Percentiles rank a stretch among this genome's conserved stretches.
Evolutionary conservation across 2,888 invertebrate species (phyloP).

Genomic region (Sericinus montela): DNA sequence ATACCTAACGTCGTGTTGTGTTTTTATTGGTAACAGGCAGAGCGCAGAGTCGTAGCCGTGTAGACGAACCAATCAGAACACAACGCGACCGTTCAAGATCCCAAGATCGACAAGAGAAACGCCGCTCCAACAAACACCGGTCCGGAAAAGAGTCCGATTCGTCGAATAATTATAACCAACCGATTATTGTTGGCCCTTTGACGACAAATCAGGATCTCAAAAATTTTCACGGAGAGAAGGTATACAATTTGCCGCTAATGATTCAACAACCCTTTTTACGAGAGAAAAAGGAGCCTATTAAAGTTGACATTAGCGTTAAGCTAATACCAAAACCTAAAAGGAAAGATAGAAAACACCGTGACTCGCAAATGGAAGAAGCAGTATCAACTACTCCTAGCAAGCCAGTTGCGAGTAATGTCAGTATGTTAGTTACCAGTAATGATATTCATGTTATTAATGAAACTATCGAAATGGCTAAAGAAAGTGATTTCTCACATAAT

Average conservation of each 20-base stretch:
- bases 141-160: constrained; percentile 79
- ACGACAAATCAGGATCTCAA: constrained; percentile 76
- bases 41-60: constrained; percentile 76
- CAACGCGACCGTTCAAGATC: constrained; percentile 71
- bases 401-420: constrained; percentile 62
- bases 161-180: constrained; percentile 72
- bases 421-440: constrained; percentile 65
- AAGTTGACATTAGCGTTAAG: constrained; percentile 88
- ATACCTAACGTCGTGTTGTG: constrained; percentile 77
- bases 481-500: constrained; percentile 23
- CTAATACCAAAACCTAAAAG: constrained; percentile 82
- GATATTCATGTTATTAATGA: constrained; percentile 57
- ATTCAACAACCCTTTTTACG: constrained; percentile 80
- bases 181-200: constrained; percentile 68
- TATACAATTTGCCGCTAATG: constrained; percentile 71
- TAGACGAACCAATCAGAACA: constrained; percentile 79
- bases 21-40: constrained; percentile 79
- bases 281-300: constrained; percentile 84
- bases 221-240: constrained; percentile 59
- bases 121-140: constrained; percentile 64
- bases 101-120: constrained; percentile 52
- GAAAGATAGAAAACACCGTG: constrained; percentile 60
- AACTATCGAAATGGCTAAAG: constrained; percentile 49
- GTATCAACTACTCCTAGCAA: constrained; percentile 39
- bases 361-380: constrained; percentile 48